phyloP scores from a whole-genome alignment of 2,113 vertebrate genomes.

The Pyxicephalus adspersus region DNA sequence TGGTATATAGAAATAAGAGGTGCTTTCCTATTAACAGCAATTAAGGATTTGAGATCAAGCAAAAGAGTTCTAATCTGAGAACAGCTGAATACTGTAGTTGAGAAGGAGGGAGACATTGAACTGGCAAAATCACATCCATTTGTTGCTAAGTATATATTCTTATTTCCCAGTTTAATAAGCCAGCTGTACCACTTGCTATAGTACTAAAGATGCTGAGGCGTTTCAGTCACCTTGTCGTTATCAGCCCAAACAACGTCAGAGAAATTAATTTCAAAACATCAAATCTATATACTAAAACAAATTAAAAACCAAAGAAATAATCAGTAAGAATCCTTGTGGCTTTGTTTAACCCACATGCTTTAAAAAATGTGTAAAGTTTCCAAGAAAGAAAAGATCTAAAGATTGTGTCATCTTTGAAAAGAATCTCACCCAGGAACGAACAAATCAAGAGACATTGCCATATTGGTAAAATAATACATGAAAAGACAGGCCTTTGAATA shows the following conservation, averaged over 20 bases:
- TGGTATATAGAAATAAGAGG: not conserved
- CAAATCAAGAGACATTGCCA: not conserved
- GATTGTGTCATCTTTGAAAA: slow-evolving; percentile 22
- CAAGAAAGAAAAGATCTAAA: slow-evolving; percentile 11
- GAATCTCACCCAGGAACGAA: not conserved
- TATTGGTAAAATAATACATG: slow-evolving; percentile 16
- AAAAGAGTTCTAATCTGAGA: not conserved
- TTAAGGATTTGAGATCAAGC: not conserved
- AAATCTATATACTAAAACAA: not conserved
- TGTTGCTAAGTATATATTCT: not conserved
- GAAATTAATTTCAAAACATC: not conserved
- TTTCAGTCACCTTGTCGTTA: not conserved
- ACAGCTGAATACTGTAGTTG: not conserved
- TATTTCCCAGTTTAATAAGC: not conserved
- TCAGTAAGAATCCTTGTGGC: not conserved
- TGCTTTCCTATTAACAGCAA: slow-evolving; percentile 8
- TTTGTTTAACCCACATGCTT: slow-evolving; percentile 7
- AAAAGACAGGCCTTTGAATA: slow-evolving; percentile 20
- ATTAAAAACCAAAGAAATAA: not conserved
- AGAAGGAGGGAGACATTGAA: too few relatives aligned
- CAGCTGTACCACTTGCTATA: not conserved
- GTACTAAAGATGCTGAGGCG: not conserved
- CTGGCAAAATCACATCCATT: too few relatives aligned
- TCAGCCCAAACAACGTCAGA: not conserved
- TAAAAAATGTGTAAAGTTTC: not conserved